These are phyloP conservation scores for Aphyosemion australe DNA, from an alignment of 2,113 vertebrate genomes.

Conservation along the genomic window DNA sequence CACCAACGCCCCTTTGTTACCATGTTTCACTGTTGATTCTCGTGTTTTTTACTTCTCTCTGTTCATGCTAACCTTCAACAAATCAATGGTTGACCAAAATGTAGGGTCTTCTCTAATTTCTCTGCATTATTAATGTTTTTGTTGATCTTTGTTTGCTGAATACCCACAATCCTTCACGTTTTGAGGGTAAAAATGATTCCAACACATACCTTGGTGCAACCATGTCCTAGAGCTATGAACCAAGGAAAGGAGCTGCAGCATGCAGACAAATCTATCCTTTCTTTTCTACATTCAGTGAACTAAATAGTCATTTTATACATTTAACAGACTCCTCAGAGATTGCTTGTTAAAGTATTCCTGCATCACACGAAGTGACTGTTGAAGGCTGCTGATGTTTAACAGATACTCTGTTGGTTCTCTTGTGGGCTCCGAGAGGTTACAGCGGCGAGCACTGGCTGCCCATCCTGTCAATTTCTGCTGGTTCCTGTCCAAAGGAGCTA, in stretches of 20 bases:
- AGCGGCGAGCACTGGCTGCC: slow-evolving; percentile 49
- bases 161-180: too few species aligned
- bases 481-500: slow-evolving; percentile 39
- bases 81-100: too few species aligned
- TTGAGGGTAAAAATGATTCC: too few species aligned
- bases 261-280: slow-evolving; percentile 64
- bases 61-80: too few species aligned
- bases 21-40: too few species aligned
- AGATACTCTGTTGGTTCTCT: slow-evolving; percentile 56
- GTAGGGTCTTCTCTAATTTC: too few species aligned
- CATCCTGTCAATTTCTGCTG: slow-evolving; percentile 52
- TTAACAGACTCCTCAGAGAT: slow-evolving; percentile 38
- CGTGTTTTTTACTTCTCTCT: too few species aligned
- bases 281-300: slow-evolving; percentile 73
- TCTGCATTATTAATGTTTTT: too few species aligned
- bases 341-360: slow-evolving; percentile 67
- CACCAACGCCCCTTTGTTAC: too few species aligned
- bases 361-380: slow-evolving; percentile 64
- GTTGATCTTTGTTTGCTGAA: too few species aligned
- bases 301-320: slow-evolving; percentile 61
- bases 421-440: slow-evolving; percentile 58
- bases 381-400: slow-evolving; percentile 57
- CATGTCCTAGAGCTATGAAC: slow-evolving; percentile 1
- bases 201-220: too few species aligned
- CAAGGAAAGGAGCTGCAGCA: slow-evolving; percentile 38